Base-by-base conservation (phyloP, 2,797 vertebrate species). In the Cossypha polioptera region DNA sequence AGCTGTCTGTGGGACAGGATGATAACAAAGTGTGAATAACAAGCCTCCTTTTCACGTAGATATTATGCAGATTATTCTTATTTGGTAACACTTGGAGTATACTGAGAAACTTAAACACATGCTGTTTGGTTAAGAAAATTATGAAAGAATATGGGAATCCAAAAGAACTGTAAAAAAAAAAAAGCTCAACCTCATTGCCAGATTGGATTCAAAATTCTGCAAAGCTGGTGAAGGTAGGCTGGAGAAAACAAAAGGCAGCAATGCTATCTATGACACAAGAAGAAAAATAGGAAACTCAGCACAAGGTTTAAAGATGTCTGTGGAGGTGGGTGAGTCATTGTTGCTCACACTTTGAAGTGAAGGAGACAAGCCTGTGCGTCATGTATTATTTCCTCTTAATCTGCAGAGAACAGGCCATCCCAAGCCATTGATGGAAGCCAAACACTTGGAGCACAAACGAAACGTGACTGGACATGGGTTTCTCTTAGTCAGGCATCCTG, bases 261-360 rank as follows among this genome's bases (percentile, higher is more conserved):
- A 77, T 84, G 62, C 83, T 96, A 93, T 92, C 92, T 97, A 47
- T 90, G 90, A 96, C 79, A 89, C 77, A 88, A 79, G 75, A 83
- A 88, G 78, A 54, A 88, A 94, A 84, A 92, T 90, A 95, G 96
- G 91, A 95, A 95, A 65, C 61, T 95, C 92, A 90, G 90, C 86
- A 95, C 36, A 91, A 50, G 71, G 63, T 97, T 97, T 94, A 87
- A 94, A 94, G 88, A 94, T 88, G 81, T 94, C 94, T 95, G 92
- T 95, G 91, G 90, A 96, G 97, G 95, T 91, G 90, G 85, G 71
- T 98, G 96, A 98, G 62, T 98, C 97, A 98, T 76, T 66, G 82
- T 92, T 92, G 93, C 87, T 97, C 95, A 96, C 42, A 51, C 71
- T 94, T 94, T 92, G 94, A 97, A 95, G 87, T 91, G 90, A 97